Evolutionary conservation across 2,888 invertebrate genomes (phyloP), one percentile per base, ranked within the genome.

Genomic region (Noctua janthe): DNA sequence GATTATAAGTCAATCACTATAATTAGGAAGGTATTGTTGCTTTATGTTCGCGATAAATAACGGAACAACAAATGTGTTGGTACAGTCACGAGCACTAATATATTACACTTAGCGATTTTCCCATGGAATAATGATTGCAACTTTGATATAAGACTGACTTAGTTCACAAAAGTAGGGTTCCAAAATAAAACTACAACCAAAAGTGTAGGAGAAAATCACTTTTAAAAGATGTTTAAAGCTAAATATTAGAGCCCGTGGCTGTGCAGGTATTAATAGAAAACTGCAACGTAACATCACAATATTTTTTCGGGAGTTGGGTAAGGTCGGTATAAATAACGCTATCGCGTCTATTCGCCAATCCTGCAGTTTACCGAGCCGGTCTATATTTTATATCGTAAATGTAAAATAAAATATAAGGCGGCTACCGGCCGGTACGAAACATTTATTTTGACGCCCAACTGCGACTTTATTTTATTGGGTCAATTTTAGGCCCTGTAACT

Each of bases 341-440:
- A 89, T 89, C 88, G 81, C 81, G 78, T 90, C 77, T 87, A 90
- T 85, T 88, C 84, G 82, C 84, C 87, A 89, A 90, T 87, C 82
- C 83, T 81, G 83, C 89, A 90, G 84, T 91, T 91, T 86, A 83
- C 83, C 82, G 82, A 43, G 54, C 74, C 72, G 72, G 74, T 15
- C 15, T n/a, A 47, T n/a, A 69, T 47, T n/a, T 69, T n/a, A 47
- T 69, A 47, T 17, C 15, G 47, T n/a, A 15, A 69, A 69, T n/a
- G n/a, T 29, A 15, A 69, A 69, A 47, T 47, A 47, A 69, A 69
- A 47, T 47, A 69, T 47, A n/a, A 29, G 1, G 15, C 47, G 17
- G n/a, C 47, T 47, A 47, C 69, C n/a, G 47, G 8, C 69, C n/a
- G 15, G 3, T 47, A 8, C 69, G n/a, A 1, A 47, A 69, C 85